A percentile compares a stretch with the other conserved stretches of the same genome.
These are phyloP conservation scores for Electrona antarctica DNA, from an alignment of 2,113 vertebrate species.

Conservation along the genomic window DNA sequence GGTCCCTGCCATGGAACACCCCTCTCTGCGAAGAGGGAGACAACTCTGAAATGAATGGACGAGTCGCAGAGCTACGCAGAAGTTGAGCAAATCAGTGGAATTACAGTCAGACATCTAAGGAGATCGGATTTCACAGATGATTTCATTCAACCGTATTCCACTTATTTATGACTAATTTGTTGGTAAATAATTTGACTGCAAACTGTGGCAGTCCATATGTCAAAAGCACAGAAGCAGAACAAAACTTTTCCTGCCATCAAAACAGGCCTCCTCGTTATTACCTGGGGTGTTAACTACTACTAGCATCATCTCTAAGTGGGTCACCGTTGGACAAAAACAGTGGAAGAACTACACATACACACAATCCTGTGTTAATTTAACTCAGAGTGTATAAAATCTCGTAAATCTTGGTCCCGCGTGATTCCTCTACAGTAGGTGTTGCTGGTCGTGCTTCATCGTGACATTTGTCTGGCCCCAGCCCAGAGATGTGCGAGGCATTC, in stretches of 20 bases:
- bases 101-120: too few relatives aligned
- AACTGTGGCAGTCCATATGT: neutral
- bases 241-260: neutral
- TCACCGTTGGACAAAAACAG: neutral
- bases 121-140: too few relatives aligned
- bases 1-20: conserved; percentile 45
- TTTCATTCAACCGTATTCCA: too few relatives aligned
- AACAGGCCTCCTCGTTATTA: neutral
- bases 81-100: too few relatives aligned
- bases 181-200: neutral
- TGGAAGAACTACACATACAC: too few relatives aligned
- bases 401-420: too few relatives aligned
- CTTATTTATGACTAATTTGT: neutral
- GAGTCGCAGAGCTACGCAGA: too few relatives aligned
- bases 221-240: neutral
- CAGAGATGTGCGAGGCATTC: conserved; percentile 67
- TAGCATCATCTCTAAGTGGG: neutral
- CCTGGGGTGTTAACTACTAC: neutral
- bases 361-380: too few relatives aligned
- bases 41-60: neutral
- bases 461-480: conserved; percentile 60
- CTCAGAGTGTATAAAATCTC: too few relatives aligned
- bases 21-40: conserved; percentile 7
- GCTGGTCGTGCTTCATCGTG: conserved; percentile 39
- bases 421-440: too few relatives aligned